Evolutionary conservation across 2,113 vertebrate genomes (phyloP).

Genomic region (Meleagris gallopavo): DNA sequence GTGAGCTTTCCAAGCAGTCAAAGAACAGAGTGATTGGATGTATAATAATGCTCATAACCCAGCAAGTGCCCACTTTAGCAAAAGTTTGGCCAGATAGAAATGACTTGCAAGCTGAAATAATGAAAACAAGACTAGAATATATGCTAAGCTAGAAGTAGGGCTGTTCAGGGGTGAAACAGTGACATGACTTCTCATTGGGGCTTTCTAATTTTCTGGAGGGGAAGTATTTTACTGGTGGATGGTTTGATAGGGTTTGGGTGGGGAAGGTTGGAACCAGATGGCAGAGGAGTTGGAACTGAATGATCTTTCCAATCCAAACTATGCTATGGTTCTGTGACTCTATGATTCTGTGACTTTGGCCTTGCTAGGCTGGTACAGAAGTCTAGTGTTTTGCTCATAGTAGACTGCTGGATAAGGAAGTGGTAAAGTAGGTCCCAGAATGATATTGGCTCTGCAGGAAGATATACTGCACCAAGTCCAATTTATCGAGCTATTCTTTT

Average conservation of each 20-base stretch:
- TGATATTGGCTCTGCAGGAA: background rate
- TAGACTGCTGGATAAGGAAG: background rate
- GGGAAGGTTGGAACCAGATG: background rate
- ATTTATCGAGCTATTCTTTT: rapidly evolving
- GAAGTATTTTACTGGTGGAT: background rate
- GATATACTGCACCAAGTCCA: rapidly evolving
- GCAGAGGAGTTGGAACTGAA: background rate
- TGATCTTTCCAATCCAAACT: background rate
- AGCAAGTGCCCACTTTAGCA: background rate
- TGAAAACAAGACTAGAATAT: background rate
- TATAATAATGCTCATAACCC: background rate
- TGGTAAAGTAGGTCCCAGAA: background rate
- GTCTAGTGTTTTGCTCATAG: rapidly evolving
- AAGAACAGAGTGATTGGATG: background rate
- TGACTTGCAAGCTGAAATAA: background rate
- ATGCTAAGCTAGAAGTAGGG: background rate
- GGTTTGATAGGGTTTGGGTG: background rate
- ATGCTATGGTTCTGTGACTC: no score
- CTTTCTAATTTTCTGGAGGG: background rate
- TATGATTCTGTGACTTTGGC: background rate
- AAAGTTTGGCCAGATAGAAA: background rate
- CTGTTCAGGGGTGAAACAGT: background rate
- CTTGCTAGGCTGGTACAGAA: background rate
- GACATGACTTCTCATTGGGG: background rate
- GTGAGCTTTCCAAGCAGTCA: background rate